phyloP scores from a whole-genome alignment of 2,888 invertebrate species.

The Plemyria rubiginata region DNA sequence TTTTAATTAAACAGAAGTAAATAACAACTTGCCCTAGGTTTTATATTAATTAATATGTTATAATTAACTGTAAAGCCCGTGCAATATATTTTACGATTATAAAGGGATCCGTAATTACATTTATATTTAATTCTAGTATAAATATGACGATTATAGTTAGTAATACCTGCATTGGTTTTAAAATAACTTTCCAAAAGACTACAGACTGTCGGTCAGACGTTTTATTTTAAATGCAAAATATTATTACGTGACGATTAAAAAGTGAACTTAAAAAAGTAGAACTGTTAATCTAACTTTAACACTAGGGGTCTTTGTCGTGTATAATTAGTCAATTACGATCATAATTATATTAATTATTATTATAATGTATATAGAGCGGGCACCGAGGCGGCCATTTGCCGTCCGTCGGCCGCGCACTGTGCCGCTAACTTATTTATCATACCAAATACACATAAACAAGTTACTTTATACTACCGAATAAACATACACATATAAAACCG shows the following conservation, averaged over 20 bases:
- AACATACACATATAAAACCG: slow-evolving; percentile 85
- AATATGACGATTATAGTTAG: slow-evolving; percentile 83
- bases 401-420: slow-evolving; percentile 40
- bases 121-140: slow-evolving; percentile 82
- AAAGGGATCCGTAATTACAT: slow-evolving; percentile 80
- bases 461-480: slow-evolving; percentile 81
- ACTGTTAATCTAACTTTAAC: slow-evolving; percentile 78
- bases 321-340: slow-evolving; percentile 86
- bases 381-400: slow-evolving; percentile 46
- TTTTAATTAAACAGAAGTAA: slow-evolving; percentile 84
- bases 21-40: slow-evolving; percentile 86
- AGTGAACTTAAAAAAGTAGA: slow-evolving; percentile 73
- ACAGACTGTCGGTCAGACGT: slow-evolving; percentile 64
- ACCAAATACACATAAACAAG: slow-evolving; percentile 83
- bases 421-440: slow-evolving; percentile 65
- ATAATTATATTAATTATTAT: slow-evolving; percentile 74
- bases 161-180: slow-evolving; percentile 84
- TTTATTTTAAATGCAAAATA: slow-evolving; percentile 76
- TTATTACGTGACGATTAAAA: slow-evolving; percentile 57
- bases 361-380: slow-evolving; percentile 50
- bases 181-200: slow-evolving; percentile 80
- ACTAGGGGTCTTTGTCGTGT: slow-evolving; percentile 75
- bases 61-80: slow-evolving; percentile 84
- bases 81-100: slow-evolving; percentile 80
- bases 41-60: slow-evolving; percentile 80